A percentile compares a stretch with the other conserved stretches of the same genome.
phyloP scores from a whole-genome alignment of 2,888 invertebrate species.

The Pediacus dermestoides region DNA sequence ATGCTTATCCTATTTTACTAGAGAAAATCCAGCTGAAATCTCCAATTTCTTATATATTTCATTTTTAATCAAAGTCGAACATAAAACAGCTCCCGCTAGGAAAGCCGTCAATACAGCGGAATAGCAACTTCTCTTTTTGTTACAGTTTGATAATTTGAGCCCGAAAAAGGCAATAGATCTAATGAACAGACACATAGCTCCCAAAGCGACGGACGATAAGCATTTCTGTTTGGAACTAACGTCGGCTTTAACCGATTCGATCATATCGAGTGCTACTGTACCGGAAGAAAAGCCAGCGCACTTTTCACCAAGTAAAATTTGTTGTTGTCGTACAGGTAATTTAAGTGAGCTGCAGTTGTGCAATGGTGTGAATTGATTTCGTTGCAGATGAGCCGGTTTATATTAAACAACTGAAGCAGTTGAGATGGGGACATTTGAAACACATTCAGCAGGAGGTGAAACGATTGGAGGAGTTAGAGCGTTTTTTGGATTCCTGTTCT shows the following conservation, averaged over 20 bases:
- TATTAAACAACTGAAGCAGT: constrained; percentile 47
- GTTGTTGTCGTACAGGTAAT: constrained; percentile 12
- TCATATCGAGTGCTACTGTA: constrained; percentile 23
- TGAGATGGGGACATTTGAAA: constrained; percentile 50
- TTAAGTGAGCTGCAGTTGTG: too few species aligned
- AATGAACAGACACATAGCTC: constrained; percentile 34
- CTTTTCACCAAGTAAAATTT: constrained; percentile 13
- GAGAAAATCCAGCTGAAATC: too few species aligned
- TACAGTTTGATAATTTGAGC: constrained; percentile 33
- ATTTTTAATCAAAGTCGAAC: too few species aligned
- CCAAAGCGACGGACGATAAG: constrained; percentile 32
- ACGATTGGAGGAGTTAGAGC: constrained; percentile 48
- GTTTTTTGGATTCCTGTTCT: constrained; percentile 47
- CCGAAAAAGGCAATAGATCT: constrained; percentile 38
- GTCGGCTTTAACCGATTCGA: constrained; percentile 35
- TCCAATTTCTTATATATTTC: too few species aligned
- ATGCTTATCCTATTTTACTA: too few species aligned
- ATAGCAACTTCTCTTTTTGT: constrained; percentile 12
- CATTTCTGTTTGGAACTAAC: constrained; percentile 41
- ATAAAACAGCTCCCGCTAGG: too few species aligned
- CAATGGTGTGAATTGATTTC: constrained; percentile 10
- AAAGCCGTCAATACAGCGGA: constrained; percentile 11
- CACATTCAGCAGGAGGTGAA: constrained; percentile 51
- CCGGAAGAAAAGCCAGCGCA: constrained; percentile 5
- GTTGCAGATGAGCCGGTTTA: constrained; percentile 39